Evolutionary conservation across 2,797 vertebrate species (phyloP).

Genomic region (Gymnopithys bicolor): DNA sequence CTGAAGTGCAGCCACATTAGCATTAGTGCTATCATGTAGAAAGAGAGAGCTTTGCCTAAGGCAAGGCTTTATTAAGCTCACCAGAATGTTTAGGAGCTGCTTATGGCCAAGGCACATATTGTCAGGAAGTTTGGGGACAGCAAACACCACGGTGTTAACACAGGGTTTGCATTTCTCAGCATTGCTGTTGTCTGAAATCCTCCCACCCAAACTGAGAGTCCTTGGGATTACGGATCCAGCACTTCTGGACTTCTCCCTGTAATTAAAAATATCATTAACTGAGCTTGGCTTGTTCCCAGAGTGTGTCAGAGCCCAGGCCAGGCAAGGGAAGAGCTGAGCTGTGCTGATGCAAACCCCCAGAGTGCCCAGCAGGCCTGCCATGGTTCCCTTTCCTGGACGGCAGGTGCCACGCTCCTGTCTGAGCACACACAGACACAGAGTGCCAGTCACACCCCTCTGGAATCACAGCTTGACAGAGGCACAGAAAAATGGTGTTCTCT

Average conservation of each 20-base stretch:
- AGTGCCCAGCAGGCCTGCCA: not conserved
- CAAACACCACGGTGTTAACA: not conserved
- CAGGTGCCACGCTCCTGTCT: not conserved
- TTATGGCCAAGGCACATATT: not conserved
- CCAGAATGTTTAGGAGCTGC: not conserved
- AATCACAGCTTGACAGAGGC: slow-evolving; percentile 21
- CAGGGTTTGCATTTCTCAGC: not conserved
- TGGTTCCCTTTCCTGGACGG: not conserved
- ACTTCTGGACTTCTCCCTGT: not conserved
- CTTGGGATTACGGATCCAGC: not conserved
- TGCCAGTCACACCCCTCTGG: not conserved
- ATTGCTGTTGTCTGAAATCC: not conserved
- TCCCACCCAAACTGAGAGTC: not conserved
- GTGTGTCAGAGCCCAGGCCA: slow-evolving; percentile 1
- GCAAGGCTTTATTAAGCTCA: not conserved
- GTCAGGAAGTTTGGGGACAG: not conserved
- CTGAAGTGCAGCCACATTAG: not conserved
- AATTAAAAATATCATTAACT: slow-evolving; percentile 28
- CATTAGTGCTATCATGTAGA: not conserved
- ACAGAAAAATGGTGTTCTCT: slow-evolving; percentile 10
- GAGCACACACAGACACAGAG: not conserved
- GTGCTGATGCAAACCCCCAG: slow-evolving; percentile 18
- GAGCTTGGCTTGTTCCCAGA: not conserved
- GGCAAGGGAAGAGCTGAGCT: not conserved
- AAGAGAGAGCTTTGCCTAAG: not conserved